A percentile compares a stretch with the other conserved stretches of the same genome.
Conservation (phyloP, 2,113 vertebrate species). For the Petaurus breviceps region DNA sequence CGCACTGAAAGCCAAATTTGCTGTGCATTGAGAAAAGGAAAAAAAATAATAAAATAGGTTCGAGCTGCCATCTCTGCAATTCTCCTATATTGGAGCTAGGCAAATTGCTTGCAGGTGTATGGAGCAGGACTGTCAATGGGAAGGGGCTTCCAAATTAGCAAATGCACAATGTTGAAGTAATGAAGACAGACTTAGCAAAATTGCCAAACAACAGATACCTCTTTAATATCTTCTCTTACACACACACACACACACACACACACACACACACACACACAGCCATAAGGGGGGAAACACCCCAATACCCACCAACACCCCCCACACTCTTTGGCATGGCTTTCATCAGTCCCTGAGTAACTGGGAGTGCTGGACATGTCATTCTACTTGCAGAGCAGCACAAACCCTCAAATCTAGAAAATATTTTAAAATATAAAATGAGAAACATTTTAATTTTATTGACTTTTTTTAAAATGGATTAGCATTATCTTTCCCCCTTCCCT, state of each 20-base stretch:
- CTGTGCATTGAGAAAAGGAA: conserved; percentile 91
- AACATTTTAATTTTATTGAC: conserved; percentile 29
- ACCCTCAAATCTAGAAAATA: conserved; percentile 61
- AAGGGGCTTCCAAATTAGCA: conserved; percentile 95
- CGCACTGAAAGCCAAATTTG: conserved; percentile 98
- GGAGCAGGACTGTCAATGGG: conserved; percentile 94
- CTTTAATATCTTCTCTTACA: conserved; percentile 86
- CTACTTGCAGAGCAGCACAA: conserved; percentile 75
- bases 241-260: conserved; percentile 24
- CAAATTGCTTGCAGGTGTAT: conserved; percentile 99
- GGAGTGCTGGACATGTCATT: conserved; percentile 69
- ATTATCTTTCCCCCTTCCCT: conserved; percentile 54
- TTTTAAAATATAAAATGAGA: conserved; percentile 47
- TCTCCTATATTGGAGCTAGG: conserved; percentile 93
- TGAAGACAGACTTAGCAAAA: conserved; percentile 93
- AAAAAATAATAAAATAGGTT: conserved; percentile 92
- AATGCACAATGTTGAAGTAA: conserved; percentile 95
- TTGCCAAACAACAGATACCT: conserved; percentile 90
- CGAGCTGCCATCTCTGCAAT: conserved; percentile 96
- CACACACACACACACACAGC: conserved; percentile 26
- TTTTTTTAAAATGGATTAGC: conserved; percentile 25
- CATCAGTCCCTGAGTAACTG: conserved; percentile 68
- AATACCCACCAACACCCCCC: conserved; percentile 40
- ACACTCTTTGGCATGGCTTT: conserved; percentile 77
- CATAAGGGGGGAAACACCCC: conserved; percentile 31